Conservation (phyloP, 2,113 vertebrate species). For the Eulemur rufifrons region DNA sequence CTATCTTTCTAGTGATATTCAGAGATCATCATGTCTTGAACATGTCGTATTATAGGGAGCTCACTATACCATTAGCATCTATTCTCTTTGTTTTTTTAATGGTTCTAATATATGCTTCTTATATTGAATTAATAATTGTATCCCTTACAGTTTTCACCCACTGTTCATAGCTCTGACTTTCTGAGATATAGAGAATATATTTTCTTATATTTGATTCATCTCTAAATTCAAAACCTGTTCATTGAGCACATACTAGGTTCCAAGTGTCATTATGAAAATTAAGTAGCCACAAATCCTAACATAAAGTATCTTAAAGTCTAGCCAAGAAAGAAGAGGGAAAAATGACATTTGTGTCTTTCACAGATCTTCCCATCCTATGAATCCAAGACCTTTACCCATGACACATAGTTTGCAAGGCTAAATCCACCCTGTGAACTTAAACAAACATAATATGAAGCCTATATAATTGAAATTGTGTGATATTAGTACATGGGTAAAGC, state of each 20-base stretch:
- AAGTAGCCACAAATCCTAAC: not conserved
- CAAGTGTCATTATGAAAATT: not conserved
- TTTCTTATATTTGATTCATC: not conserved
- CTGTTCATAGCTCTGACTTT: not conserved
- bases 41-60: not conserved
- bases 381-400: not conserved
- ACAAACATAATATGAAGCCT: not conserved
- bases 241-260: not conserved
- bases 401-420: not conserved
- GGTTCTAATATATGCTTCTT: not conserved
- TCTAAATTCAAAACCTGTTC: slow-evolving; percentile 2
- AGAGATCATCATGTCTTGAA: not conserved
- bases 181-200: not conserved
- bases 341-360: not conserved
- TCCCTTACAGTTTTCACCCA: not conserved
- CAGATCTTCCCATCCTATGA: not conserved
- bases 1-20: not conserved
- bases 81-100: not conserved
- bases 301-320: not conserved
- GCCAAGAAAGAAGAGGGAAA: not conserved
- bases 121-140: not conserved
- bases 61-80: not conserved
- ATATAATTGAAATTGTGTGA: not conserved
- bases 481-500: not conserved
- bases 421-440: not conserved